Conservation (phyloP, 2,113 vertebrate species). For the Chrysochloris asiatica region DNA sequence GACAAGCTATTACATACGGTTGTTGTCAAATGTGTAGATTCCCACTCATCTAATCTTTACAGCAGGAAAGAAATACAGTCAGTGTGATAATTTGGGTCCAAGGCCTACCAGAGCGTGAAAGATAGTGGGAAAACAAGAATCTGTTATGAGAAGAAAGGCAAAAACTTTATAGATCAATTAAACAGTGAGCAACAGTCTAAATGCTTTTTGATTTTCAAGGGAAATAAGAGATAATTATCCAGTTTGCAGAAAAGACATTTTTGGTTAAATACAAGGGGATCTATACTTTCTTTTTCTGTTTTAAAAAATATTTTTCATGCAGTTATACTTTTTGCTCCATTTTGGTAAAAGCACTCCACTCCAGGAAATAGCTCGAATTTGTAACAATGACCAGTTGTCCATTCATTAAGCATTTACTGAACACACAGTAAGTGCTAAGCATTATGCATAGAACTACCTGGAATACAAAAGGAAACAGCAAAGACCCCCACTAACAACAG, state of each 20-base stretch:
- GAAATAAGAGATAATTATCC: not conserved
- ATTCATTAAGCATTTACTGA: not conserved
- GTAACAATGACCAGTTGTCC: not conserved
- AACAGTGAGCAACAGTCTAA: conserved; percentile 21
- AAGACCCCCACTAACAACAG: not conserved
- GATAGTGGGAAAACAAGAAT: not conserved
- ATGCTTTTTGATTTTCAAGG: not conserved
- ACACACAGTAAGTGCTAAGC: not conserved
- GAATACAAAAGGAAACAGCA: not conserved
- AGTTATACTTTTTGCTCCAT: not conserved
- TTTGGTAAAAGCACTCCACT: not conserved
- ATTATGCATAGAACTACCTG: not conserved
- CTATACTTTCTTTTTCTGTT: not conserved
- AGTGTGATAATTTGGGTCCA: not conserved
- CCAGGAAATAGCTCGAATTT: not conserved
- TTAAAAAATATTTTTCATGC: conserved; percentile 16
- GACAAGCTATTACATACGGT: conserved; percentile 40
- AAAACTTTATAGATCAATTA: conserved; percentile 7
- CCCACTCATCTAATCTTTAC: conserved; percentile 45
- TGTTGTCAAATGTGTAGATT: conserved; percentile 52
- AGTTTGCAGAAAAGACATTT: not conserved
- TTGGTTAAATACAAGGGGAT: not conserved
- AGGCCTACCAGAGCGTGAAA: not conserved
- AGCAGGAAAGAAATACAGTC: conserved; percentile 6
- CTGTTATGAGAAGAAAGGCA: not conserved